Evolutionary conservation across 2,113 vertebrate genomes (phyloP).

Genomic region (Cacatua alba): DNA sequence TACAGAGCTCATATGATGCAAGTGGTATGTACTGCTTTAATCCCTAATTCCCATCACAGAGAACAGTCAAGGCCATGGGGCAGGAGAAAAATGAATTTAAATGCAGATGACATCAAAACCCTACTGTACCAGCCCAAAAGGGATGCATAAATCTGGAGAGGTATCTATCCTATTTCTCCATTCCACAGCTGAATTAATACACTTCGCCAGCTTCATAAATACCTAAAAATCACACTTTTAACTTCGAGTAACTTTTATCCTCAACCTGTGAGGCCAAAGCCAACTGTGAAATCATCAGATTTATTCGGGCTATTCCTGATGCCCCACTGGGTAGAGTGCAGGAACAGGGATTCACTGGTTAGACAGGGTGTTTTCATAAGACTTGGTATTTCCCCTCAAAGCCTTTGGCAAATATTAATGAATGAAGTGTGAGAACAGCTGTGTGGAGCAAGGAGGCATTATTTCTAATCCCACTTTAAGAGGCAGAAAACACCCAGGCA

Average conservation of each 20-base stretch:
- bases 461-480: neutral
- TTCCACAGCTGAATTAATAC: neutral
- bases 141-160: neutral
- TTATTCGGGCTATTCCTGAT: neutral
- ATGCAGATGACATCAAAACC: neutral
- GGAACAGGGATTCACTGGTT: neutral
- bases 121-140: neutral
- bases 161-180: neutral
- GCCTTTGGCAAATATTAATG: neutral
- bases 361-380: neutral
- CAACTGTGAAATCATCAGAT: neutral
- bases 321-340: neutral
- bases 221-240: neutral
- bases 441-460: neutral
- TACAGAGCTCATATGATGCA: neutral
- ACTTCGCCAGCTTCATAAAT: neutral
- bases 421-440: neutral
- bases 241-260: neutral
- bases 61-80: neutral
- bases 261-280: neutral
- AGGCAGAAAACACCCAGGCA: neutral
- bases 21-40: neutral
- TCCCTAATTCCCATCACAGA: neutral
- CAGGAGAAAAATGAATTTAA: neutral
- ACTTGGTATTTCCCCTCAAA: neutral